These are phyloP conservation scores for Cotesia chilonis DNA, from an alignment of 1,140 invertebrate genomes.

Conservation along the genomic window DNA sequence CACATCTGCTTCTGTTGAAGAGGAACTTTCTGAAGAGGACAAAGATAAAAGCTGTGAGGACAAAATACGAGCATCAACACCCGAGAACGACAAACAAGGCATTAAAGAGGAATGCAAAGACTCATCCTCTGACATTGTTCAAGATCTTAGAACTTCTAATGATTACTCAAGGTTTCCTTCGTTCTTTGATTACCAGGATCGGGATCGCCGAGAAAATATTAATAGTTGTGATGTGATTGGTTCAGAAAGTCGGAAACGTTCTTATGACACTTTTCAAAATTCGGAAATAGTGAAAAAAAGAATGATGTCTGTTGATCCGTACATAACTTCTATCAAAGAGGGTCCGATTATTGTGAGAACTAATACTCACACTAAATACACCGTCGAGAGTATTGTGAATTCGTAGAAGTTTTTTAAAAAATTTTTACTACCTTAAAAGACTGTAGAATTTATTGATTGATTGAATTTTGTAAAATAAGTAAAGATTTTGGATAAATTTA, in stretches of 20 bases:
- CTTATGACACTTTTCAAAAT: conserved; percentile 25
- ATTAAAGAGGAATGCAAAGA: conserved; percentile 25
- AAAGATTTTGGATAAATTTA: background rate
- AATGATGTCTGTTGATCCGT: conserved; percentile 29
- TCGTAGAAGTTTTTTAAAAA: conserved; percentile 45
- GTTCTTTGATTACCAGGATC: conserved; percentile 23
- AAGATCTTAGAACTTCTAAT: conserved; percentile 14
- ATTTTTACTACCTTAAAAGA: background rate
- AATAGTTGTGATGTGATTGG: background rate
- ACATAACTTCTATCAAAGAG: conserved; percentile 25
- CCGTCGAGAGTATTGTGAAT: conserved; percentile 62
- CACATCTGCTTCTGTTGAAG: conserved; percentile 39
- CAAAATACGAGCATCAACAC: background rate
- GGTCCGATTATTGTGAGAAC: conserved; percentile 25
- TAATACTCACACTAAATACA: conserved; percentile 58
- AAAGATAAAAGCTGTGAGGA: conserved; percentile 11
- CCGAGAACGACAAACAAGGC: conserved; percentile 13
- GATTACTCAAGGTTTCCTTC: conserved; percentile 17
- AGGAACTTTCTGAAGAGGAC: conserved; percentile 32
- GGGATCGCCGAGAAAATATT: background rate
- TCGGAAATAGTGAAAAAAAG: conserved; percentile 20
- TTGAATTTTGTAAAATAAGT: background rate
- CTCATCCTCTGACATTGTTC: conserved; percentile 3
- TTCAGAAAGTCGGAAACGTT: conserved; percentile 24
- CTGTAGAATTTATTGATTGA: background rate